Evolutionary conservation across 1,140 invertebrate genomes (phyloP).

Genomic region (Cydia amplana): DNA sequence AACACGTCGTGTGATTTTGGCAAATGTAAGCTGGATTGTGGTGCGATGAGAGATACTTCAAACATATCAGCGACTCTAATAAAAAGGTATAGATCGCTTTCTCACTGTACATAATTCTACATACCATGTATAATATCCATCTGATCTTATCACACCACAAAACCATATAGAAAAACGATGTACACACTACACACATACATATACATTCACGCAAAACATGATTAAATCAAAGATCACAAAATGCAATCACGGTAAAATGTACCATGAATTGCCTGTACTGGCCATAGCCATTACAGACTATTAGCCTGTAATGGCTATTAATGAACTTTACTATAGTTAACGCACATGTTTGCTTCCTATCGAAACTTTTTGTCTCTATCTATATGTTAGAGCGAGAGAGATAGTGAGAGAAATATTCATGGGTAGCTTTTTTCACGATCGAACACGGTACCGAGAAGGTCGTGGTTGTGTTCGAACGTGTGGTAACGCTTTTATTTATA

Average conservation of each 20-base stretch:
- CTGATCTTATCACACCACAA: constrained; percentile 47
- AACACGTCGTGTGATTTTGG: constrained; percentile 35
- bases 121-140: constrained; percentile 12
- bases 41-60: constrained; percentile 6
- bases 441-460: too few relatives aligned
- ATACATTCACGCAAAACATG: constrained; percentile 48
- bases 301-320: background rate
- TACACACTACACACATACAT: constrained; percentile 40
- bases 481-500: too few relatives aligned
- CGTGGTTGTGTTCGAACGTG: too few relatives aligned
- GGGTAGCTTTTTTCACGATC: too few relatives aligned
- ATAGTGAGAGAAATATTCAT: too few relatives aligned
- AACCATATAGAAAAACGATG: constrained; percentile 37
- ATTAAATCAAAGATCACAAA: constrained; percentile 55
- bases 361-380: too few relatives aligned
- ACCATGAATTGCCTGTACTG: constrained; percentile 9
- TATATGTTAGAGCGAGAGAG: too few relatives aligned
- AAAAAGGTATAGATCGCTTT: constrained; percentile 4
- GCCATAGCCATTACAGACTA: too few relatives aligned
- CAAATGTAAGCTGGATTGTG: constrained; percentile 47
- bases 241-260: constrained; percentile 46
- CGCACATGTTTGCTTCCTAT: background rate
- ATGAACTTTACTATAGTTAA: background rate
- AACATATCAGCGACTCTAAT: constrained; percentile 3
- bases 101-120: constrained; percentile 9